A percentile compares a stretch with the other conserved stretches of the same genome.
Conservation (phyloP, 2,888 invertebrate genomes). For the Mystacides longicornis region DNA sequence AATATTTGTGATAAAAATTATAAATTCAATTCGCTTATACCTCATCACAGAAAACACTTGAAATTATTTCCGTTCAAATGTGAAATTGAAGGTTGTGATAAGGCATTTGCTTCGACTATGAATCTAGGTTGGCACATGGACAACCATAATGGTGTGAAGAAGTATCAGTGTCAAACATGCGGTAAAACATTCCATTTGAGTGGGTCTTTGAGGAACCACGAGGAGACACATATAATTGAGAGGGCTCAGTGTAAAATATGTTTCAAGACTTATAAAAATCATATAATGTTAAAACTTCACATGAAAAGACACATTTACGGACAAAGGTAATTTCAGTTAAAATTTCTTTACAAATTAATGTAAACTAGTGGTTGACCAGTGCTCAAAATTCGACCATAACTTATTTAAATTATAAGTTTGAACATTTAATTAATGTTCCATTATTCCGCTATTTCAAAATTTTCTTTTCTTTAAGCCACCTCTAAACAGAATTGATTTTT, state of each 20-base stretch:
- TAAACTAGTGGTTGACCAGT: too few relatives aligned
- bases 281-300: constrained; percentile 21
- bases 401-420: too few relatives aligned
- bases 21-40: constrained; percentile 21
- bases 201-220: constrained; percentile 22
- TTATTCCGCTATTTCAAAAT: too few relatives aligned
- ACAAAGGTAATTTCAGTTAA: constrained; percentile 21
- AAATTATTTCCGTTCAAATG: constrained; percentile 24
- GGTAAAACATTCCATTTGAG: constrained; percentile 24
- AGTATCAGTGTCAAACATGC: constrained; percentile 23
- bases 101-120: constrained; percentile 19
- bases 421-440: too few relatives aligned
- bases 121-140: constrained; percentile 18
- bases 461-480: too few relatives aligned
- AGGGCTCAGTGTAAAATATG: constrained; percentile 22
- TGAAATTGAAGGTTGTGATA: constrained; percentile 18
- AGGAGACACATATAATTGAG: constrained; percentile 22
- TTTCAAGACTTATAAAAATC: constrained; percentile 22
- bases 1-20: constrained; percentile 20
- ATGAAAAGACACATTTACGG: constrained; percentile 23
- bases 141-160: constrained; percentile 20
- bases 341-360: too few relatives aligned
- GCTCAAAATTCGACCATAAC: too few relatives aligned
- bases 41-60: constrained; percentile 23
- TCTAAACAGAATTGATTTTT: too few relatives aligned